Conservation (phyloP, 1,140 invertebrate species). For the Forficula auricularia region DNA sequence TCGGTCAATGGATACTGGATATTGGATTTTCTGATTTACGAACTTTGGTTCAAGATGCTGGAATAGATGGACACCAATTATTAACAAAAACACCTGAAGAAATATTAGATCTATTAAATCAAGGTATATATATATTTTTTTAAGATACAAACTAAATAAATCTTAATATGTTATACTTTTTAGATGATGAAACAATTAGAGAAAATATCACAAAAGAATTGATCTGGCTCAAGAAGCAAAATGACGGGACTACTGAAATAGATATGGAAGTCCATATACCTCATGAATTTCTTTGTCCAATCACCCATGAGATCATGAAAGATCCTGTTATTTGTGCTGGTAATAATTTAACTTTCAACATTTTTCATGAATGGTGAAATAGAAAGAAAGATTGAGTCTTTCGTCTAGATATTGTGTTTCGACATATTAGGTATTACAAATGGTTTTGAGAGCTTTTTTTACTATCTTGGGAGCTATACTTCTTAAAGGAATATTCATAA, state of each 20-base stretch:
- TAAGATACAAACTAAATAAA: constrained; percentile 3
- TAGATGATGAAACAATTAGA: constrained; percentile 15
- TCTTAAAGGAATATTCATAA: too few species aligned
- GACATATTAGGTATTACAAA: too few species aligned
- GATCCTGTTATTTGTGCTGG: constrained; percentile 56
- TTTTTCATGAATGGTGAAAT: too few species aligned
- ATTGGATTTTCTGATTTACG: constrained; percentile 33
- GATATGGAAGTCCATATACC: constrained; percentile 28
- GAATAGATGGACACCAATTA: constrained; percentile 40
- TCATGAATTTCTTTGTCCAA: constrained; percentile 60
- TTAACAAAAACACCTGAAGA: constrained; percentile 33
- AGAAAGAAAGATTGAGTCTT: too few species aligned
- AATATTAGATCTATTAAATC: constrained; percentile 30
- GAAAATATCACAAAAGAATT: constrained; percentile 22
- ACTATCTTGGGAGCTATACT: too few species aligned
- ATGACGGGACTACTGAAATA: constrained; percentile 14
- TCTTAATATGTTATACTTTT: constrained; percentile 10
- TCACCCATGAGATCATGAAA: constrained; percentile 61
- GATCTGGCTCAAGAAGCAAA: constrained; percentile 32
- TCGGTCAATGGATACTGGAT: constrained; percentile 41
- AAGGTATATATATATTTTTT: constrained; percentile 26
- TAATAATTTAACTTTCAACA: constrained; percentile 19
- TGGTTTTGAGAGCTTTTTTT: too few species aligned
- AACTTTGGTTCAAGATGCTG: constrained; percentile 27
- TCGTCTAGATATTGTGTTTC: too few species aligned